Base-by-base conservation (phyloP, 2,113 vertebrate species). In the Mobula hypostoma region DNA sequence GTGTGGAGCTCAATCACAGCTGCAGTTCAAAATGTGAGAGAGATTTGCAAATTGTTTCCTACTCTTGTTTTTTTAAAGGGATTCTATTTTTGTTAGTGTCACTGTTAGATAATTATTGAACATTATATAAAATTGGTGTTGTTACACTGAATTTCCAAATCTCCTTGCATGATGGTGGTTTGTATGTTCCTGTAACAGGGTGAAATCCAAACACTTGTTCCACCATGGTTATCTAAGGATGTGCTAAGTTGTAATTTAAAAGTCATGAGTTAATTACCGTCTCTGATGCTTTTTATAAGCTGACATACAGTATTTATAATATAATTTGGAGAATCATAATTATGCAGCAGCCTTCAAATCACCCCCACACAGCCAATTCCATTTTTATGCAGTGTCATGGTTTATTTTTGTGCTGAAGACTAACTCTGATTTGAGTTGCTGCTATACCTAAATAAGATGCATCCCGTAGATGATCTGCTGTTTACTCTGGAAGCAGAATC, bases 301-400 rank as follows among this genome's bases (percentile, higher is more conserved):
- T 90, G 29, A 61, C 85, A 66, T 68, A 48, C 48, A 48, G 48
- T 48, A n/a, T 90, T 90, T 90, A 29, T n/a, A n/a, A 63, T 88
- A 58, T 88, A 88, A 88, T 88, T 88, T 88, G n/a, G 83, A 63
- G 83, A 88, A 88, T n/a, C 4, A n/a, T 88, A 24, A n/a, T 88
- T 61, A 63, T 87, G 83, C 56, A 61, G 56, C 83, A n/a, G 83
- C 56, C 83, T 63, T 87, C 11, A 61, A 88, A 63, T 88, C 56
- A 63, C 7, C 21, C 15, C n/a, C 14, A 15, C 36, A 27, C 56
- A n/a, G 14, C 58, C 83, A 88, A 7, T 88, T n/a, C 61, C 61
- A 70, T 88, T 9, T 87, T 63, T 63, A 61, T n/a, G 58, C 83
- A 87, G 61, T n/a, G 56, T 88, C 56, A 88, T n/a, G 29, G 61